Base-by-base conservation (phyloP, 2,113 vertebrate genomes). In the Albula goreensis region DNA sequence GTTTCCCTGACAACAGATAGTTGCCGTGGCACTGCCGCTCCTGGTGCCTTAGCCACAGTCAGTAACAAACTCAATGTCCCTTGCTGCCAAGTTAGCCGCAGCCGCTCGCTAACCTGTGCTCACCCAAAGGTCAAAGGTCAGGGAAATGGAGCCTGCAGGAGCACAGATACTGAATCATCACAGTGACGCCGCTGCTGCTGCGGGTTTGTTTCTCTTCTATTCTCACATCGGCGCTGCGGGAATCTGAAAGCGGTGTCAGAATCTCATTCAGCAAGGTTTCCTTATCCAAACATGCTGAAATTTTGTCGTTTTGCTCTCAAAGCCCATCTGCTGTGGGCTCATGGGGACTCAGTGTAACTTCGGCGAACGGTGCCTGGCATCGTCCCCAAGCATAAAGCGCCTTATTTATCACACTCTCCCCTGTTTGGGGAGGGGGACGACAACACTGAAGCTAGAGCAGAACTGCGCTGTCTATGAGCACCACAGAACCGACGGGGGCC, bases 381-480 rank as follows among this genome's bases (percentile, higher is more conserved):
- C 22, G 53, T 41, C 51, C 57, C 19, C 81, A 41, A 82, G 22
- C 51, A 53, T 31, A 41, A 15, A 17, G 52, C 51, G 22, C 6
- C 50, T 25, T 25, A n/a, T 57, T 82, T 41, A 82, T 82, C 81
- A 13, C 53, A 22, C 8, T 10, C n/a, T 31, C 7, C 22, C 22
- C 31, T 41, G 31, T 41, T 41, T 41, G 31, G 31, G 31, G 31
- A 1, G 31, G 31, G 31, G 1, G 31, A 41, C 31, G 31, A 41
- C 31, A 41, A 82, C 80, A 49, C 11, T 31, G 52, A 53, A 31
- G 15, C 57, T 48, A 13, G 52, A 82, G 57, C 81, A 48, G 50
- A 17, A 88, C 85, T 78, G n/a, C 50, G 7, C 66, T 85, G 66
- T 86, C 83, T 86, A 82, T 83, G 78, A 63, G 60, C 57, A 81